phyloP scores from a whole-genome alignment of 2,113 vertebrate genomes.

The Rostratula benghalensis region DNA sequence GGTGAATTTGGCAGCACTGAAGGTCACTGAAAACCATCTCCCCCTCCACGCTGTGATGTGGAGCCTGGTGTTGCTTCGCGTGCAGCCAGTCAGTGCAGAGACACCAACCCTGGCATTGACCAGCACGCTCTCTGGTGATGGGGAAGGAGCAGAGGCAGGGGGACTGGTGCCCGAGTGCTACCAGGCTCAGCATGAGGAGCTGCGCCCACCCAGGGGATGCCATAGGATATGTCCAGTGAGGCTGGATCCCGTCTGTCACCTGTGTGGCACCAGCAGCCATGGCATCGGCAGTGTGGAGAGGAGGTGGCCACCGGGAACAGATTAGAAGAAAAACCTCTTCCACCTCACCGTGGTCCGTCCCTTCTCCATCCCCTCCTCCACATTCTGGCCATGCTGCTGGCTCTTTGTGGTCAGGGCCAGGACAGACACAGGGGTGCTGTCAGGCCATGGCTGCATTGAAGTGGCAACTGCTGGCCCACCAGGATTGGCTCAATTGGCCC shows the following conservation, averaged over 20 bases:
- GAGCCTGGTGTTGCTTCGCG: rapidly evolving
- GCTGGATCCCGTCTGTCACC: not conserved
- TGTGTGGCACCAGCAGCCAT: not conserved
- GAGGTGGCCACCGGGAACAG: not conserved
- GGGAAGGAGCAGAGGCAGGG: rapidly evolving
- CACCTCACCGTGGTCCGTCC: rapidly evolving
- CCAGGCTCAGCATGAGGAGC: rapidly evolving
- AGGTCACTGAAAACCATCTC: not conserved
- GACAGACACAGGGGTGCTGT: rapidly evolving
- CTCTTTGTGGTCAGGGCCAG: not conserved
- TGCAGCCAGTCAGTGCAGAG: rapidly evolving
- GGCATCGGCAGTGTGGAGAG: rapidly evolving
- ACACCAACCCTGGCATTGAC: rapidly evolving
- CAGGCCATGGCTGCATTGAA: not conserved
- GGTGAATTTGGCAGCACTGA: not conserved
- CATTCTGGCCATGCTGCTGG: rapidly evolving
- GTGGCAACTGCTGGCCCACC: rapidly evolving
- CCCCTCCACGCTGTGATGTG: not conserved
- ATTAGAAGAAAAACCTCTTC: not conserved
- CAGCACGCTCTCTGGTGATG: rapidly evolving
- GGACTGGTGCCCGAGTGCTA: not conserved
- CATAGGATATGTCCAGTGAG: rapidly evolving
- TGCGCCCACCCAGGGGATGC: rapidly evolving
- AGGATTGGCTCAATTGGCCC: not conserved
- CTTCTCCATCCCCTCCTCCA: not conserved